Conservation (phyloP, 2,797 vertebrate genomes). For the Schizopygopsis malacanthus region DNA sequence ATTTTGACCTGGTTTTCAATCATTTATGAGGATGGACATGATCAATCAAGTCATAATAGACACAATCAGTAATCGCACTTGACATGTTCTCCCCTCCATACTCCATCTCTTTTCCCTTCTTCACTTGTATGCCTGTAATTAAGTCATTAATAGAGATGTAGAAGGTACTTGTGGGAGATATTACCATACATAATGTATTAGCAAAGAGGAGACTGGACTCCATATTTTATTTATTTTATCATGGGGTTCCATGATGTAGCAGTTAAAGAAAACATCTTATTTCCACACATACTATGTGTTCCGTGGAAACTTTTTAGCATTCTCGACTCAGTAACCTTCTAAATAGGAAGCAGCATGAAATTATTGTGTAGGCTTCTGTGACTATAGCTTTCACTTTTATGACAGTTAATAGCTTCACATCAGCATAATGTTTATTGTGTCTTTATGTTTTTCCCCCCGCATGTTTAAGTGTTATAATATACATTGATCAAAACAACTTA, state of each 20-base stretch:
- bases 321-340: neutral
- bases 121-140: conserved; percentile 51
- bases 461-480: neutral
- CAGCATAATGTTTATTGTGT: neutral
- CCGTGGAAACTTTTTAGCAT: conserved; percentile 16
- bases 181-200: conserved; percentile 61
- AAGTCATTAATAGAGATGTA: conserved; percentile 65
- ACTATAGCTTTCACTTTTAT: neutral
- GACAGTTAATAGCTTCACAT: neutral
- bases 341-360: neutral
- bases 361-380: neutral
- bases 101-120: conserved; percentile 11
- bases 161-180: conserved; percentile 57
- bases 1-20: conserved; percentile 13
- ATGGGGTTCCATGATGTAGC: conserved; percentile 44
- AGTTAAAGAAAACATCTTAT: conserved; percentile 47
- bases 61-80: conserved; percentile 28
- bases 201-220: conserved; percentile 47
- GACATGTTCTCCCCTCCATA: conserved; percentile 5
- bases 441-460: neutral
- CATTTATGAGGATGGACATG: neutral
- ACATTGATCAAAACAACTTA: neutral
- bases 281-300: conserved; percentile 31
- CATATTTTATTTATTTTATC: conserved; percentile 60
- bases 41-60: conserved; percentile 9